phyloP scores from a whole-genome alignment of 2,113 vertebrate genomes.

The Poeciliopsis turrubarensis region DNA sequence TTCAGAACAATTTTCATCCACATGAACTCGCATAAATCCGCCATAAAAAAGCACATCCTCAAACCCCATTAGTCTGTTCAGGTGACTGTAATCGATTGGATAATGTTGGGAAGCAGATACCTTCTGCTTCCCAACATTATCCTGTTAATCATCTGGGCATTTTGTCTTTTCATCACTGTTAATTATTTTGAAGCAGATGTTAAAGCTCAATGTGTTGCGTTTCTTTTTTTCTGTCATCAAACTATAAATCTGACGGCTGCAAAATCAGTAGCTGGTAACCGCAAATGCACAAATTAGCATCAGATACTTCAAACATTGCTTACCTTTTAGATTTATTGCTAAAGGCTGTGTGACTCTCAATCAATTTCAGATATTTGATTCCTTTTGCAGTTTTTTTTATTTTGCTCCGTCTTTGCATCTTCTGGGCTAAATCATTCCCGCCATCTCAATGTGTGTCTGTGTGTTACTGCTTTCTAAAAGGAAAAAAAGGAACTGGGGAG shows the following conservation, averaged over 20 bases:
- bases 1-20: no score
- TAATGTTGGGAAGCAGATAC: background rate
- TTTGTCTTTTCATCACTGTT: slow-evolving; percentile 13
- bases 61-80: background rate
- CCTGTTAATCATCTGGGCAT: no score
- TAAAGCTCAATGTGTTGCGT: slow-evolving; percentile 19
- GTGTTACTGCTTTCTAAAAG: slow-evolving; percentile 12
- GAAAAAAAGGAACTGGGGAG: background rate
- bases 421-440: background rate
- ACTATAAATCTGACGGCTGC: no score
- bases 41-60: slow-evolving; percentile 19
- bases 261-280: background rate
- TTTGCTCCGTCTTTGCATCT: background rate
- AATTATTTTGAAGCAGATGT: slow-evolving; percentile 3
- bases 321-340: background rate
- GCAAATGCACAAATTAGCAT: background rate
- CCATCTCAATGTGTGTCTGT: slow-evolving; percentile 16
- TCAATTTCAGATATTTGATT: background rate
- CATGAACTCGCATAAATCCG: background rate
- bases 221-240: slow-evolving; percentile 1
- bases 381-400: background rate
- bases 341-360: background rate
- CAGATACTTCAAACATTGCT: background rate
- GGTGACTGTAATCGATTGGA: slow-evolving; percentile 45
- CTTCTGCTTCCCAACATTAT: no score